Base-by-base conservation (phyloP, 2,797 vertebrate species). In the Vireo griseus region DNA sequence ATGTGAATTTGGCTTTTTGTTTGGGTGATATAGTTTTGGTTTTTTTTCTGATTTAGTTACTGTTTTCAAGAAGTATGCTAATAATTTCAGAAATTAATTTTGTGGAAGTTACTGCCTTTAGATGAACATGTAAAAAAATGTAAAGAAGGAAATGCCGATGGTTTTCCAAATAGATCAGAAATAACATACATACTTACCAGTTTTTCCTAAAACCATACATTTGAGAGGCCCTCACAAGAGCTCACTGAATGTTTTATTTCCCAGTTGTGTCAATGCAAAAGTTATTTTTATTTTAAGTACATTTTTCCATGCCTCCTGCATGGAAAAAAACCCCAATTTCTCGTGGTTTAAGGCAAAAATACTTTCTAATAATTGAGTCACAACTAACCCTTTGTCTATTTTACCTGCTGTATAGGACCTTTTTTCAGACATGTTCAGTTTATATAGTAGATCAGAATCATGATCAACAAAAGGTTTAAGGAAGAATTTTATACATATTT, bases 321-420 rank as follows among this genome's bases (percentile, higher is more conserved):
- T 35, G 35, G 3, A 10, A 14, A 24, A 59, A 26, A n/a, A 3
- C 0, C 0, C 4, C 3, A 0, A 11, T 57, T 58, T 83, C 1
- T 5, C 31, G 45, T 59, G 16, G 15, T 59, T 69, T 82, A 57
- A 39, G 25, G 28, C 26, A 91, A 76, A 87, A 71, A 51, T 51
- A 4, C 12, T 65, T 63, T 72, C n/a, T 81, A 50, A 40, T 31
- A 73, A 45, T 4, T 51, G 28, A 72, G 15, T 77, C 20, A 55
- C 13, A 47, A 37, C 31, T 81, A 50, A 33, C 4, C 1, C 21
- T 51, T 58, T 39, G 39, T 55, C 26, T 67, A 2, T 74, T 80
- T 86, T 68, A 72, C 10, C 15, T 58, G 20, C 58, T 52, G 1
- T 63, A 18, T 19, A 55, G n/a, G 28, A 25, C 5, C 31, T 54